These are phyloP conservation scores for Scleropages formosus DNA, from an alignment of 2,797 vertebrate genomes.

Conservation along the genomic window DNA sequence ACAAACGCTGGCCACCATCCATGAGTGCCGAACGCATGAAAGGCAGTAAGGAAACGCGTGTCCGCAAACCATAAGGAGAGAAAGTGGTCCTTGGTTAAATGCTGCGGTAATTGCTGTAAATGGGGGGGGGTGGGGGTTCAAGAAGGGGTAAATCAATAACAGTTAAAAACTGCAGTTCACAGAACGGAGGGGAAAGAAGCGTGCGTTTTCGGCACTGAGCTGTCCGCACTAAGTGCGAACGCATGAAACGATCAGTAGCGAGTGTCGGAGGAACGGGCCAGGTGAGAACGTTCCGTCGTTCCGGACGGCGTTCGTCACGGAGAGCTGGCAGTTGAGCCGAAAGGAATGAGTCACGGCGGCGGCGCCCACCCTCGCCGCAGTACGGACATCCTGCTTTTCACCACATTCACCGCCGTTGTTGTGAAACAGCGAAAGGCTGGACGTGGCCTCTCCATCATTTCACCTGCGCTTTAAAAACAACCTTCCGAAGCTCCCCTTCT, in stretches of 20 bases:
- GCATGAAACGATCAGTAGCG: slow-evolving; percentile 86
- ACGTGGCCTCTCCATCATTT: no score
- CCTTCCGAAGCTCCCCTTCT: no score
- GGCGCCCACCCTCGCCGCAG: neutral
- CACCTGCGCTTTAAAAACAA: no score
- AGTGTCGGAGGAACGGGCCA: slow-evolving; percentile 74
- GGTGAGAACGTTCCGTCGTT: slow-evolving; percentile 79
- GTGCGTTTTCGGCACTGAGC: slow-evolving; percentile 47
- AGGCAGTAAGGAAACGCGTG: slow-evolving; percentile 45
- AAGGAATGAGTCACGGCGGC: slow-evolving; percentile 57
- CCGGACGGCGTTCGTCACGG: slow-evolving; percentile 68
- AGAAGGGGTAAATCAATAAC: neutral
- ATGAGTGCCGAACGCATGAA: slow-evolving; percentile 40
- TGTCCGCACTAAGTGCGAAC: slow-evolving; percentile 87
- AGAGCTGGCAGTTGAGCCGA: slow-evolving; percentile 61
- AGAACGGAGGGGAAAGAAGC: no score
- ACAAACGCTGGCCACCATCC: slow-evolving; percentile 58
- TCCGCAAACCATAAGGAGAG: slow-evolving; percentile 7
- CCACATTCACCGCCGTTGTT: slow-evolving; percentile 44
- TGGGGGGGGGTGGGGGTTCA: no score
- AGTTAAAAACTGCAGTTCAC: neutral
- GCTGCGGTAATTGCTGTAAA: no score
- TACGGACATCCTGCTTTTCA: slow-evolving; percentile 51
- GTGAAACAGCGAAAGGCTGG: no score
- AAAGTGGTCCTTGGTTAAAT: slow-evolving; percentile 46